A percentile compares a stretch with the other conserved stretches of the same genome.
phyloP scores from a whole-genome alignment of 2,113 vertebrate species.

The Prinia subflava region DNA sequence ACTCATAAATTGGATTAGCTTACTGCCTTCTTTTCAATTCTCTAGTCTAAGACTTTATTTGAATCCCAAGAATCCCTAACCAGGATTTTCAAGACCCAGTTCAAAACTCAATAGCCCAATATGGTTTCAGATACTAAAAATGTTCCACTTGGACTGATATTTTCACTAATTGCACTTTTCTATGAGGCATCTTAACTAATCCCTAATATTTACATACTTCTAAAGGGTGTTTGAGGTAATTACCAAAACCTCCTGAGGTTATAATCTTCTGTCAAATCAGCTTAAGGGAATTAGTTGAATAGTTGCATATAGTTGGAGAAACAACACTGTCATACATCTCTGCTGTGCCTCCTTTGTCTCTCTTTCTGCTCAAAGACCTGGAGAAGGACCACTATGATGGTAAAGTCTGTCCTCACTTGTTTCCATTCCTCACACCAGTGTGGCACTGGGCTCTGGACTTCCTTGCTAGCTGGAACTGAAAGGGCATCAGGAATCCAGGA shows the following conservation, averaged over 20 bases:
- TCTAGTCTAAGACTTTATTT: not conserved
- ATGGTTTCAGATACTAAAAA: not conserved
- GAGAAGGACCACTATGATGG: not conserved
- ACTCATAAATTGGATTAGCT: constrained; percentile 17
- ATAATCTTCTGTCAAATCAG: not conserved
- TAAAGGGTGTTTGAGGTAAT: not conserved
- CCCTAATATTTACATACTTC: not conserved
- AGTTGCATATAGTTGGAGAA: not conserved
- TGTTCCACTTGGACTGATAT: not conserved
- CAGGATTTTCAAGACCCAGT: not conserved
- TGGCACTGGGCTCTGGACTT: not conserved
- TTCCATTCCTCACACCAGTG: not conserved
- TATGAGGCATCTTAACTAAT: not conserved
- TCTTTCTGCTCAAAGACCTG: not conserved
- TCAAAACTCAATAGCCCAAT: not conserved
- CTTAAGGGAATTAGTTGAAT: not conserved
- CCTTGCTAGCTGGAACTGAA: not conserved
- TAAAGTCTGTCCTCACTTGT: not conserved
- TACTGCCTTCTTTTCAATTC: not conserved
- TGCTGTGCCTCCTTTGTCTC: not conserved
- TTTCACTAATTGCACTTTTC: not conserved
- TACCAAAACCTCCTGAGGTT: not conserved
- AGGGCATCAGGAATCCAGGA: not conserved
- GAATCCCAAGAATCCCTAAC: not conserved
- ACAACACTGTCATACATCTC: not conserved